A percentile compares a stretch with the other conserved stretches of the same genome.
These are phyloP conservation scores for Sinonovacula constricta DNA, from an alignment of 1,140 invertebrate genomes.

Conservation along the genomic window DNA sequence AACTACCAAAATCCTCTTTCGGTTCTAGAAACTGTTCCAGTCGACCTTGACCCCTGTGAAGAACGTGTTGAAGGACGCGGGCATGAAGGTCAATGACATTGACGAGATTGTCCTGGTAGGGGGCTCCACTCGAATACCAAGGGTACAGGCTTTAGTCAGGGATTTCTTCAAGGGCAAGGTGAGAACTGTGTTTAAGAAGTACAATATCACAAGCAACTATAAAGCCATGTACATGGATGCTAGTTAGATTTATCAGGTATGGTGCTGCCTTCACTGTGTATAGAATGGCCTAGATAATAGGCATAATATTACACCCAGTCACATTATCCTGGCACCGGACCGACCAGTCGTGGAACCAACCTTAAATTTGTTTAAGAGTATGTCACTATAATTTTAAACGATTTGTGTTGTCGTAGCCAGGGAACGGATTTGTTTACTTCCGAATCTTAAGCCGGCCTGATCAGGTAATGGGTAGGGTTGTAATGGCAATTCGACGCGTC, in stretches of 20 bases:
- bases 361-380: neutral
- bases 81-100: constrained; percentile 98
- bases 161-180: constrained; percentile 91
- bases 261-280: no score
- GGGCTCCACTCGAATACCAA: constrained; percentile 99
- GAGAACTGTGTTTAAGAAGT: neutral
- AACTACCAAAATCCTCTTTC: no score
- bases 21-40: constrained; percentile 91
- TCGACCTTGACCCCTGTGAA: constrained; percentile 97
- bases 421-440: neutral
- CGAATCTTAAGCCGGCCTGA: no score
- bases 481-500: no score
- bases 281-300: neutral
- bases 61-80: constrained; percentile 92
- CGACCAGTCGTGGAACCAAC: neutral
- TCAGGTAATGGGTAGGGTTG: no score
- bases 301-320: neutral
- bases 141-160: constrained; percentile 98
- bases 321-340: neutral
- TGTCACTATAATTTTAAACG: no score
- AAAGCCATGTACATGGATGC: neutral
- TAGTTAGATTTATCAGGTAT: no score
- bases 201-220: neutral
- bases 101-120: constrained; percentile 99
- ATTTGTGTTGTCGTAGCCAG: no score